Percentiles rank a stretch among this genome's conserved stretches.
Conservation (phyloP, 2,797 vertebrate species). For the Lophius americanus region DNA sequence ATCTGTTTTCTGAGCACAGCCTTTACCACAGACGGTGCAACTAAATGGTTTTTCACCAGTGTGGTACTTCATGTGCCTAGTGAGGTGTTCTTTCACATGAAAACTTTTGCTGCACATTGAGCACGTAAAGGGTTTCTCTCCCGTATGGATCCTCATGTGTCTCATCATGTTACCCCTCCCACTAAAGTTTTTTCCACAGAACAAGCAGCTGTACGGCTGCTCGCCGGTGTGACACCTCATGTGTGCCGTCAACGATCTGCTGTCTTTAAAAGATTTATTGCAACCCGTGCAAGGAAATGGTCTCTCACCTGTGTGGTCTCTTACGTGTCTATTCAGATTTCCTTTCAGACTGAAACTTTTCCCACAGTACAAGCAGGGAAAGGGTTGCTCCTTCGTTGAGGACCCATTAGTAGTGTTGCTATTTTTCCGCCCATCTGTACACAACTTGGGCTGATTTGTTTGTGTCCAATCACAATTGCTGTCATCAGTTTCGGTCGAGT, state of each 20-base stretch:
- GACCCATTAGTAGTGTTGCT: neutral
- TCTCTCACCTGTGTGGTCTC: constrained; percentile 55
- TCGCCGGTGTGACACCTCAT: constrained; percentile 61
- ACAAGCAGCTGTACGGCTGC: constrained; percentile 51
- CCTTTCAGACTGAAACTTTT: constrained; percentile 55
- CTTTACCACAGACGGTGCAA: constrained; percentile 30
- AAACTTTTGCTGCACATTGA: constrained; percentile 36
- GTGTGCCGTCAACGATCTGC: constrained; percentile 44
- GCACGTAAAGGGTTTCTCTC: constrained; percentile 44
- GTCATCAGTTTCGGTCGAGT: constrained; percentile 15
- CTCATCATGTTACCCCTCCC: constrained; percentile 51
- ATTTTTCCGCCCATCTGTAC: neutral
- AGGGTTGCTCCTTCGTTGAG: constrained; percentile 25
- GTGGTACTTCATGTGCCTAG: constrained; percentile 45
- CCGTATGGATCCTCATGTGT: constrained; percentile 55
- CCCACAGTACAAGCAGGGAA: constrained; percentile 49
- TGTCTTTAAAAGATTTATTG: constrained; percentile 56
- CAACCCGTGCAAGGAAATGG: constrained; percentile 51
- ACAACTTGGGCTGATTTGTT: neutral
- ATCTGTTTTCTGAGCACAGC: constrained; percentile 27
- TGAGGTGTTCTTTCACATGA: constrained; percentile 33
- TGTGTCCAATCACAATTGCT: constrained; percentile 34
- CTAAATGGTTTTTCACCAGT: constrained; percentile 44
- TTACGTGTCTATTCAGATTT: constrained; percentile 54
- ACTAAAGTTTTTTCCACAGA: constrained; percentile 49